These are phyloP conservation scores for Chloropsis cyanopogon DNA, from an alignment of 2,113 vertebrate genomes.

Conservation along the genomic window DNA sequence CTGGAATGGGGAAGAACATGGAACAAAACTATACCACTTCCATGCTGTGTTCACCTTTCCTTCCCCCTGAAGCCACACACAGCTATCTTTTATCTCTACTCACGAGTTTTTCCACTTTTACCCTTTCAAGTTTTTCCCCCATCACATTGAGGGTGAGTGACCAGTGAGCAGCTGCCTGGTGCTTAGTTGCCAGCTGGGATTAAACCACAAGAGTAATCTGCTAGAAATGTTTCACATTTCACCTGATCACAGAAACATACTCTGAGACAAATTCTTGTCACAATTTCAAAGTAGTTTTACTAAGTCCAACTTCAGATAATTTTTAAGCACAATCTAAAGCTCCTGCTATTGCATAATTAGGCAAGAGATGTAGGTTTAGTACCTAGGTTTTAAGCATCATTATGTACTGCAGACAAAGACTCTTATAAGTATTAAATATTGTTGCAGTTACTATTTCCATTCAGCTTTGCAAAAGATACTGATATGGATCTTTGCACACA, in stretches of 20 bases:
- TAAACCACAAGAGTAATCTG: neutral
- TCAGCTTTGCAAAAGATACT: neutral
- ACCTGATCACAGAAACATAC: neutral
- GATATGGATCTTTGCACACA: neutral
- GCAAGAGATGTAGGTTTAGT: neutral
- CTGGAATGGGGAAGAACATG: neutral
- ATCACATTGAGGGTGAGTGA: neutral
- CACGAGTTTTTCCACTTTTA: neutral
- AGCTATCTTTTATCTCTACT: neutral
- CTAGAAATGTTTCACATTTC: neutral
- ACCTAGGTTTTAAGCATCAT: neutral
- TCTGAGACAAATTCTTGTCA: neutral
- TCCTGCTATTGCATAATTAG: neutral
- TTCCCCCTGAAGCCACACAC: accelerated
- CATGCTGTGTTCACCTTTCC: neutral
- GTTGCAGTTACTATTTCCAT: neutral
- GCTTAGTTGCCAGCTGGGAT: neutral
- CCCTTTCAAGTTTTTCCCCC: neutral
- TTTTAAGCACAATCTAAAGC: neutral
- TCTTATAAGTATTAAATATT: neutral
- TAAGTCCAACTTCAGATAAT: neutral
- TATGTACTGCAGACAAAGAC: neutral
- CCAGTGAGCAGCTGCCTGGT: neutral
- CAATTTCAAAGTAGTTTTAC: neutral
- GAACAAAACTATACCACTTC: accelerated